Evolutionary conservation across 1,140 invertebrate species (phyloP).

Genomic region (Zophobas morio): DNA sequence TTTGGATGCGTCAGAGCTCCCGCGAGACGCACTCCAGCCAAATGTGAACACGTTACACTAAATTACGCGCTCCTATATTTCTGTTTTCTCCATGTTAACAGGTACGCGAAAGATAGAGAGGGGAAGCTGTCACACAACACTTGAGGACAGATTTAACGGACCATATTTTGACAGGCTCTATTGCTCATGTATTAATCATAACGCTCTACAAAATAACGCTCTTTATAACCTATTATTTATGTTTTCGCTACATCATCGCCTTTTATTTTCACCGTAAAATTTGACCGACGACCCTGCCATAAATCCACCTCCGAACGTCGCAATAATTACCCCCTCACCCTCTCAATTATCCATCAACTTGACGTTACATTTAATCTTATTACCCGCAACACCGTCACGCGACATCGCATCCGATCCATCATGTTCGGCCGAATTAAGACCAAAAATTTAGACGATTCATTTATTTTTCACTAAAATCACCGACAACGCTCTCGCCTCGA

Average conservation of each 20-base stretch:
- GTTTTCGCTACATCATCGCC: constrained; percentile 22
- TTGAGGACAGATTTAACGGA: constrained; percentile 48
- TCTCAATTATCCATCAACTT: constrained; percentile 36
- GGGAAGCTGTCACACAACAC: constrained; percentile 43
- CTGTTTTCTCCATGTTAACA: constrained; percentile 44
- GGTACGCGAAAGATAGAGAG: constrained; percentile 34
- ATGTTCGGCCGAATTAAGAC: constrained; percentile 21
- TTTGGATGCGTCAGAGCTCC: constrained; percentile 43
- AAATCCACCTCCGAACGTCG: constrained; percentile 25
- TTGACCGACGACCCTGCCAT: constrained; percentile 16
- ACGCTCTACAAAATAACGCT: constrained; percentile 34
- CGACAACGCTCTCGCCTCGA: background rate
- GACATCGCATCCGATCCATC: constrained; percentile 34
- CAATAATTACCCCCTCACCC: constrained; percentile 26
- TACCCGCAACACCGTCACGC: constrained; percentile 2
- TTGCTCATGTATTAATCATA: constrained; percentile 51
- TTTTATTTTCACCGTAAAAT: constrained; percentile 31
- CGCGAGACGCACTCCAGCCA: constrained; percentile 47
- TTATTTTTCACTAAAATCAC: constrained; percentile 22
- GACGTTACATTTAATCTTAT: constrained; percentile 29
- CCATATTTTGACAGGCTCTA: constrained; percentile 49
- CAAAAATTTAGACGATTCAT: constrained; percentile 2
- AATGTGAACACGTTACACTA: constrained; percentile 52
- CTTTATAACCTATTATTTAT: constrained; percentile 44
- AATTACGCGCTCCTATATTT: constrained; percentile 50